phyloP scores from a whole-genome alignment of 2,797 vertebrate species.

The Hyperoplus immaculatus region DNA sequence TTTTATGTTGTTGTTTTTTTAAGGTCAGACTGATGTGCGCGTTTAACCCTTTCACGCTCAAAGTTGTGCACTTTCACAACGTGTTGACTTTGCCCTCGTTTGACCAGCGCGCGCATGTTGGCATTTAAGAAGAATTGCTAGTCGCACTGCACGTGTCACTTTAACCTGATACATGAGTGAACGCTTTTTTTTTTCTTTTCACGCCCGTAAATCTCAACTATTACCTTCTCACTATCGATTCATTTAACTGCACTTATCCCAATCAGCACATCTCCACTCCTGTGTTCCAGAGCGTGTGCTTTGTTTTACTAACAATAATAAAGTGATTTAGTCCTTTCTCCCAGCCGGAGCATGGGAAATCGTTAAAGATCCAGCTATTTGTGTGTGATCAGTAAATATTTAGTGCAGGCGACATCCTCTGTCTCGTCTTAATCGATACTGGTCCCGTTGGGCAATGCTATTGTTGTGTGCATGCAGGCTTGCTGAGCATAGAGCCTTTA shows the following conservation, averaged over 20 bases:
- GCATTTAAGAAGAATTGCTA: slow-evolving; percentile 23
- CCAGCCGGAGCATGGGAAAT: slow-evolving; percentile 89
- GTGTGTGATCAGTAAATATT: slow-evolving; percentile 99
- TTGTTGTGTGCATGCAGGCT: slow-evolving; percentile 86
- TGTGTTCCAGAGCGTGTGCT: slow-evolving; percentile 88
- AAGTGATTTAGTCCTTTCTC: slow-evolving; percentile 93
- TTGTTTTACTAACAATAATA: slow-evolving; percentile 96
- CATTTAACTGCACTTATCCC: slow-evolving; percentile 92
- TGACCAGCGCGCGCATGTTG: slow-evolving; percentile 2
- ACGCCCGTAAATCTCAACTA: slow-evolving; percentile 71
- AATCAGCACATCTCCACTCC: slow-evolving; percentile 91
- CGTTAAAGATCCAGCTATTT: slow-evolving; percentile 93
- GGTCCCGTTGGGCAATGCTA: slow-evolving; percentile 89
- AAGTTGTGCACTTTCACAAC: background rate
- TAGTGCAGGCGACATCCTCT: slow-evolving; percentile 93
- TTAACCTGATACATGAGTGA: slow-evolving; percentile 58
- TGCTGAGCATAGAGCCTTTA: slow-evolving; percentile 77
- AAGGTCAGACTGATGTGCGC: too few relatives aligned
- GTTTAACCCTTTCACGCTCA: background rate
- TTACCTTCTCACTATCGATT: slow-evolving; percentile 91
- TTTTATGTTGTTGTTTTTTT: too few relatives aligned
- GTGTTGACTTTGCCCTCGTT: slow-evolving; percentile 13
- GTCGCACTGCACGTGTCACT: slow-evolving; percentile 20
- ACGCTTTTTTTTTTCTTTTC: slow-evolving; percentile 51
- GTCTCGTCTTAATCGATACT: slow-evolving; percentile 93